A percentile compares a stretch with the other conserved stretches of the same genome.
These are phyloP conservation scores for Helleia helle DNA, from an alignment of 2,888 invertebrate species.

Conservation along the genomic window DNA sequence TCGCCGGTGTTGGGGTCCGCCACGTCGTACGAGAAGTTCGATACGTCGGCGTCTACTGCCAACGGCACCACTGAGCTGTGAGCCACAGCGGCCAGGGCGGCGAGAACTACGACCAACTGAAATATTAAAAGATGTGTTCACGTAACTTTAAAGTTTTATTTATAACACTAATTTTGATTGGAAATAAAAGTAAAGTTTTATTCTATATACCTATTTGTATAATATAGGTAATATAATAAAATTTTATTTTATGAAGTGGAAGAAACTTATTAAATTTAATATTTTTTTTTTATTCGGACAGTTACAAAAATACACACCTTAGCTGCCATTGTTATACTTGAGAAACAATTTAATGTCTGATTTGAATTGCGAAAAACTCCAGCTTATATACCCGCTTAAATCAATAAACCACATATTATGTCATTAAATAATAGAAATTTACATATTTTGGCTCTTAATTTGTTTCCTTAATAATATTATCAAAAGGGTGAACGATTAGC, in stretches of 20 bases:
- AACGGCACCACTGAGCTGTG: slow-evolving; percentile 14
- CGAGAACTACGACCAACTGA: slow-evolving; percentile 23
- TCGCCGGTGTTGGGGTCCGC: slow-evolving; percentile 54
- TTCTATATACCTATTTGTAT: no score
- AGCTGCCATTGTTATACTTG: slow-evolving; percentile 16
- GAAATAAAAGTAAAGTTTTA: background rate
- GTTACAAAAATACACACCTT: slow-evolving; percentile 16
- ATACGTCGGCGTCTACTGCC: slow-evolving; percentile 19
- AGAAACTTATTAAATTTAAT: no score
- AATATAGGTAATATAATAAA: no score
- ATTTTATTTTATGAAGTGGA: no score
- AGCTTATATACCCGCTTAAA: no score
- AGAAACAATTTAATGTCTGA: background rate
- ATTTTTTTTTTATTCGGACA: no score
- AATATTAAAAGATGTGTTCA: slow-evolving; percentile 7
- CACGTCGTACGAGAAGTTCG: slow-evolving; percentile 48
- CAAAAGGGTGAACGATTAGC: no score
- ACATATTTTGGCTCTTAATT: no score
- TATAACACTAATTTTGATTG: no score
- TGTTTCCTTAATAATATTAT: no score
- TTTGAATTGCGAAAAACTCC: no score
- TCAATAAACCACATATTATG: background rate
- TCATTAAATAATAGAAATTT: background rate
- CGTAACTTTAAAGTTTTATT: no score
- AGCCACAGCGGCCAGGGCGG: slow-evolving; percentile 29